phyloP scores from a whole-genome alignment of 2,797 vertebrate genomes.

The Acanthornis magna region DNA sequence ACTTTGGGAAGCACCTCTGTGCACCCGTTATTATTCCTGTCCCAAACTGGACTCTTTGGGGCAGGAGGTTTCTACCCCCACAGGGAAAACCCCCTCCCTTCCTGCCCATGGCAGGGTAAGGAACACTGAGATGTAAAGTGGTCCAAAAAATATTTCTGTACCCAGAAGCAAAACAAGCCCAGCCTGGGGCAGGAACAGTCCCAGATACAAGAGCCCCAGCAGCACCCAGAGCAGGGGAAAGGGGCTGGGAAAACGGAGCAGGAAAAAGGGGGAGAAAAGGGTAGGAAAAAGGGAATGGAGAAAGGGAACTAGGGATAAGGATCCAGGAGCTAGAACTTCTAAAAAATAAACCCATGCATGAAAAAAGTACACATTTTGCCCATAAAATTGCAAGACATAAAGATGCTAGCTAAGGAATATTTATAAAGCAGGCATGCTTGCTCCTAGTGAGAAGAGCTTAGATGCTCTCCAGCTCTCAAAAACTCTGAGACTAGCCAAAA shows the following conservation, averaged over 20 bases:
- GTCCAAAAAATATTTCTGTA: background rate
- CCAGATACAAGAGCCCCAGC: background rate
- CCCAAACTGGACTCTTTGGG: background rate
- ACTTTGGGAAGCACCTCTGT: background rate
- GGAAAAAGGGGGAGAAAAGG: background rate
- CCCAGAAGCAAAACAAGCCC: background rate
- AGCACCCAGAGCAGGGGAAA: background rate
- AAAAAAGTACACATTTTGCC: background rate
- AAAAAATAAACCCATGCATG: background rate
- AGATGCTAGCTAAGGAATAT: background rate
- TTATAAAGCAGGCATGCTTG: background rate
- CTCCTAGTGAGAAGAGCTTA: background rate
- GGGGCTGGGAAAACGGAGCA: background rate
- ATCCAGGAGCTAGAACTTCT: background rate
- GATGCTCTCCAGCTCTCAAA: constrained; percentile 1
- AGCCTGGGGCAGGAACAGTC: background rate
- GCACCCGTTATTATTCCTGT: accelerated
- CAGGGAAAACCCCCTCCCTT: background rate
- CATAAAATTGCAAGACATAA: background rate
- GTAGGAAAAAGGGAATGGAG: background rate
- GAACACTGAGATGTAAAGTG: background rate
- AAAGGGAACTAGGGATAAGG: background rate
- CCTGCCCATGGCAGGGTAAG: background rate
- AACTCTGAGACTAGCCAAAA: constrained; percentile 30
- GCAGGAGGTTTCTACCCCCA: background rate